These are phyloP conservation scores for Cyclura pinguis DNA, from an alignment of 2,797 vertebrate species.

Conservation along the genomic window DNA sequence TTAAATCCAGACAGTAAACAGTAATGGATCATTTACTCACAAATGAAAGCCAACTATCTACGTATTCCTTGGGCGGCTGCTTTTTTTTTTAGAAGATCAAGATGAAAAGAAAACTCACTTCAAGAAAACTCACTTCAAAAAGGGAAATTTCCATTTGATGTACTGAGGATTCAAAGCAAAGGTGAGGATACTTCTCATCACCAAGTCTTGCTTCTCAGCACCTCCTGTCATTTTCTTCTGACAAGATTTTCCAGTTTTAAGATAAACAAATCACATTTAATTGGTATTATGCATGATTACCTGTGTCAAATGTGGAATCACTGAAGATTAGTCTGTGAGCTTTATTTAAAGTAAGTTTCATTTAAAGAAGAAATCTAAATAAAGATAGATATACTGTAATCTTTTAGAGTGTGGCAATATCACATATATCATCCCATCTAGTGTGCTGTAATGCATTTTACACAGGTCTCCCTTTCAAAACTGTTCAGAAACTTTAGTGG, in stretches of 20 bases:
- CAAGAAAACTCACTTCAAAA: constrained; percentile 67
- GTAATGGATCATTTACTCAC: constrained; percentile 3
- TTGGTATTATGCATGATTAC: constrained; percentile 56
- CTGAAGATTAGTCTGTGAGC: constrained; percentile 9
- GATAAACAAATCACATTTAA: constrained; percentile 44
- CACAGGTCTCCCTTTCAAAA: neutral
- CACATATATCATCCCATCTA: neutral
- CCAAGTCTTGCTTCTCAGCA: constrained; percentile 46
- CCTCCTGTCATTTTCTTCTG: constrained; percentile 65
- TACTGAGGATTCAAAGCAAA: constrained; percentile 52
- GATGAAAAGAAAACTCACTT: constrained; percentile 63
- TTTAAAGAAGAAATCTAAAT: neutral
- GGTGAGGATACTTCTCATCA: constrained; percentile 61
- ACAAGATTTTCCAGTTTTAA: constrained; percentile 54
- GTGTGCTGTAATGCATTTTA: neutral
- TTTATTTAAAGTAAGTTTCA: too few species aligned
- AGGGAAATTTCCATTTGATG: constrained; percentile 75
- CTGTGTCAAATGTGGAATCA: constrained; percentile 33
- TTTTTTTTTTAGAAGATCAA: neutral
- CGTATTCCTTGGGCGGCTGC: rapidly evolving
- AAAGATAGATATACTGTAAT: neutral
- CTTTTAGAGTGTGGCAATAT: neutral
- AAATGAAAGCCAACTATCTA: neutral
- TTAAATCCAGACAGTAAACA: constrained; percentile 44
- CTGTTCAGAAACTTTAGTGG: neutral